Evolutionary conservation across 2,888 invertebrate species (phyloP).

Genomic region (Apamea sordens): DNA sequence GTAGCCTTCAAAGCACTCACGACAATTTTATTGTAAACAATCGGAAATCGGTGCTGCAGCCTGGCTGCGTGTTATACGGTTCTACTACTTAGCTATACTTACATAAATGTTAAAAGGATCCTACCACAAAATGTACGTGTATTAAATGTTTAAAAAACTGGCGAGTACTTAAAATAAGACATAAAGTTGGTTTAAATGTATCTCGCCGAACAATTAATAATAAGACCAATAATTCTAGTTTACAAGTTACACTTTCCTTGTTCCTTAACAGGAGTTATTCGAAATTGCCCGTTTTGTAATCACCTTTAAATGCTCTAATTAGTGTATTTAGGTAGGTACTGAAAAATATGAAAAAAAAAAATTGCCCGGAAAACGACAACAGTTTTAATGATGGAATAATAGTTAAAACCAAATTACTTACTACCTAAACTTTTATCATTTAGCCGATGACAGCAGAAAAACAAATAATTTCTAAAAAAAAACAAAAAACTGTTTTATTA

Average conservation of each 20-base stretch:
- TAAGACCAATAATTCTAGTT: neutral
- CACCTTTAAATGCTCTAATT: no score
- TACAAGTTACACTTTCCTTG: neutral
- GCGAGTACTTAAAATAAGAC: neutral
- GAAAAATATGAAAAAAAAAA: no score
- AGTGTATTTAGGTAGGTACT: no score
- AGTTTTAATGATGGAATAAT: no score
- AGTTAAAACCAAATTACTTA: neutral
- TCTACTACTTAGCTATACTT: neutral
- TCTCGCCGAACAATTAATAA: neutral
- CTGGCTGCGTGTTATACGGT: neutral
- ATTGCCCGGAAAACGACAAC: neutral
- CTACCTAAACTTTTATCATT: neutral
- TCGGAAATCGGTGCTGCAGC: conserved; percentile 22
- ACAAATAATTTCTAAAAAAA: neutral
- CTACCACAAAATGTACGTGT: neutral
- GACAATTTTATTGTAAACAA: conserved; percentile 52
- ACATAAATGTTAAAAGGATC: neutral
- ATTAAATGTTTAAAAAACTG: neutral
- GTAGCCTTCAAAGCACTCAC: conserved; percentile 55
- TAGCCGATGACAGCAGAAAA: neutral
- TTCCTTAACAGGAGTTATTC: no score
- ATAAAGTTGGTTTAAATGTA: no score
- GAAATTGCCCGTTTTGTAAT: no score
- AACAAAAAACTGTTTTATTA: conserved; percentile 13